Evolutionary conservation across 2,797 vertebrate species (phyloP), one percentile per base, ranked within the genome.

Genomic region (Remorina albescens): DNA sequence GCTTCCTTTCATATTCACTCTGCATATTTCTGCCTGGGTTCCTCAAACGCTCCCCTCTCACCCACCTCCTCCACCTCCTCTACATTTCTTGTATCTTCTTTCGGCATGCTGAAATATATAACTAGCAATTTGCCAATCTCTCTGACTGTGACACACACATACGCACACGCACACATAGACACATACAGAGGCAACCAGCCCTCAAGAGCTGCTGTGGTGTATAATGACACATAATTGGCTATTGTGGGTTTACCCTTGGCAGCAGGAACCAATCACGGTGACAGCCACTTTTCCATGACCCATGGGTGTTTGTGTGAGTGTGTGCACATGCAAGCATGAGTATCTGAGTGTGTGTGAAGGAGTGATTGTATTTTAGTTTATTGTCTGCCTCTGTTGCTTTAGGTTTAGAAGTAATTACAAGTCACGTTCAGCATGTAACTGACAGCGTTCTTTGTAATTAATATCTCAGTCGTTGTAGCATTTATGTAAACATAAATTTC

Each of bases 201-300:
- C 83, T 11, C 89, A 68, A 85, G 84, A 90, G 88, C 80, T 90
- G 86, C 87, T 71, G 86, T 89, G 91, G 86, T 81, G 88, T 88
- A 92, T 93, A 92, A 93, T 93, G 90, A 91, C 88, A 90, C 87
- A 93, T 93, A 93, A 93, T 93, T 92, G 91, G 87, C 83, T 83
- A 84, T 92, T 91, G 88, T 89, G 91, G 89, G 75, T 90, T 92
- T 16, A 71, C 87, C 88, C 80, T 87, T 71, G 50, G 86, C 91
- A 90, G 82, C 84, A 82, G 78, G 86, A 93, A 90, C 88, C 91
- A 89, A 91, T 93, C 91, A 89, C 79, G 81, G 75, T 89, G 89
- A 93, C 92, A 92, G 77, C 83, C 88, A 86, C 88, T 92, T 92
- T 85, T 88, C 82, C 16, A 15, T 89, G 89, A 90, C 90, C 87